Conservation (phyloP, 1,140 invertebrate genomes). For the Pseudomyrmex pallidus region DNA sequence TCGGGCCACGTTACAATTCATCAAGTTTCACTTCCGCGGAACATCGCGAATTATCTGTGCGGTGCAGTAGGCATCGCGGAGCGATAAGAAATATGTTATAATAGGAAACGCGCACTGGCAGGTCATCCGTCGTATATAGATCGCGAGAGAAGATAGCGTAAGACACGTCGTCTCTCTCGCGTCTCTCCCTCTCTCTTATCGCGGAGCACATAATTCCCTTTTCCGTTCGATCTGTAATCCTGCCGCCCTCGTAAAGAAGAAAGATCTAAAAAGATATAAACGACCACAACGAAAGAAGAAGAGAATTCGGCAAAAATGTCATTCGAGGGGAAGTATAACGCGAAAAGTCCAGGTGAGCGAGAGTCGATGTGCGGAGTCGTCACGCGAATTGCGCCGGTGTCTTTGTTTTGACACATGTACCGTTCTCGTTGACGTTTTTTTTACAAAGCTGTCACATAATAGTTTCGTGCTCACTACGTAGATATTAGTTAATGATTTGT, state of each 20-base stretch:
- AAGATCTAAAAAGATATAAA: too few species aligned
- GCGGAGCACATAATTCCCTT: background rate
- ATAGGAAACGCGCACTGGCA: background rate
- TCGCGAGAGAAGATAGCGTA: background rate
- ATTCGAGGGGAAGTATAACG: constrained; percentile 82
- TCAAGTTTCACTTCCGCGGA: too few species aligned
- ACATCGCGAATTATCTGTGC: too few species aligned
- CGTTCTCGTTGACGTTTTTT: background rate
- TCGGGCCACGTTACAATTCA: too few species aligned
- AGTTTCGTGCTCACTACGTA: too few species aligned
- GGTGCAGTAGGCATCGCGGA: too few species aligned
- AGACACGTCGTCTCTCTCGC: background rate
- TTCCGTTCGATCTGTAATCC: constrained; percentile 46
- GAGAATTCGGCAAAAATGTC: constrained; percentile 70
- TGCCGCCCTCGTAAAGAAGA: background rate
- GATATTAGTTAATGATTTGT: too few species aligned
- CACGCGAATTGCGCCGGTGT: constrained; percentile 14
- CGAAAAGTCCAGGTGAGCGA: constrained; percentile 79
- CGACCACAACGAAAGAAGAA: background rate
- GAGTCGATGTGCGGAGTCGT: background rate
- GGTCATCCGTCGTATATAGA: background rate
- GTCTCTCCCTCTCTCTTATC: too few species aligned
- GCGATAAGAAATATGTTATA: constrained; percentile 1
- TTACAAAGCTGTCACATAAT: background rate
- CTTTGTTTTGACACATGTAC: background rate